Base-by-base conservation (phyloP, 2,888 invertebrate species). In the Agrotis ipsilon region DNA sequence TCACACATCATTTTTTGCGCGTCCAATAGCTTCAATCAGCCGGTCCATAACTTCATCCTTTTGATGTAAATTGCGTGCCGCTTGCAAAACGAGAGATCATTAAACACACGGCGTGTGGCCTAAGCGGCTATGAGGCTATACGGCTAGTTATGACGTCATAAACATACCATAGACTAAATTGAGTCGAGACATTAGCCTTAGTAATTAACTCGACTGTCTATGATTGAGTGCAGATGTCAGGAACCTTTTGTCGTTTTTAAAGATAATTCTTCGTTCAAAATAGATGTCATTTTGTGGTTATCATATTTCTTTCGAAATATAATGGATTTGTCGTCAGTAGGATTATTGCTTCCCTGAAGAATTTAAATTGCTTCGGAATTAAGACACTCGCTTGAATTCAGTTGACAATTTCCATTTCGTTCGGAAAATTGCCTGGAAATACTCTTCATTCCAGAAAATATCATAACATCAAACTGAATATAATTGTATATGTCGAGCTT, bases 181-280 rank as follows among this genome's bases (percentile, higher is more conserved):
- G 75, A 84, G 83, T 83, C 79, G 46, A 57, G 48, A 82, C 81
- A 87, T 88, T 88, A 88, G 83, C 74, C 74, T 69, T 70, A 81
- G 78, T 86, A 88, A 90, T 89, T 91, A 86, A 76, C 78, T 81
- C 39, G 1, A 1, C 75, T 71, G 86, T 83, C 87, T 82, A 78
- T 87, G 85, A 88, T 87, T 82, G 78, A 81, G 67, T 82, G 66
- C 46, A 64, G 48, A 61, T 64, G 55, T 68, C 68, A 64, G 51
- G 58, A 71, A 59, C 79, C 78, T 78, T 79, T 75, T 80, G 76
- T 80, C 76, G 65, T 75, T 72, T 62, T 64, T 19, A 60, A 55
- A 63, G 21, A 68, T 14, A 14, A 27, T n/a, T 48, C n/a, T 32
- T n/a, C n/a, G 21, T 14, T 69, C 39, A 18, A 32, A 59, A 59